phyloP scores from a whole-genome alignment of 1,140 invertebrate genomes.

The Vollenhovia emeryi region DNA sequence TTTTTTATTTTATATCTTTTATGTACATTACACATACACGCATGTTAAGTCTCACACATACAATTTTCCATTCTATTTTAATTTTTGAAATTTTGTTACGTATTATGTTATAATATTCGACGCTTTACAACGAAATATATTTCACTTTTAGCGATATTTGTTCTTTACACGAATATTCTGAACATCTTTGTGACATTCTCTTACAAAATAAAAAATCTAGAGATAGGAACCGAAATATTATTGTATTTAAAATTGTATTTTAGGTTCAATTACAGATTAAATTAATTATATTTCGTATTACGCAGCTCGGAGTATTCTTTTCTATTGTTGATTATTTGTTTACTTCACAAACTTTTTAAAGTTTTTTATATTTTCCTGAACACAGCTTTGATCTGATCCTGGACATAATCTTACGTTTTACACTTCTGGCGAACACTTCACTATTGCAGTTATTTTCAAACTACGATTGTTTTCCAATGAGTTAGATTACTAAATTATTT shows the following conservation, averaged over 20 bases:
- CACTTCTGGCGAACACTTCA: neutral
- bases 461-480: neutral
- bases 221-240: neutral
- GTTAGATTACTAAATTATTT: neutral
- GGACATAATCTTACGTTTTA: slow-evolving; percentile 29
- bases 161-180: neutral
- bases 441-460: neutral
- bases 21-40: neutral
- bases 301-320: neutral
- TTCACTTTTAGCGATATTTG: neutral
- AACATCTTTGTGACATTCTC: neutral
- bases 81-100: neutral
- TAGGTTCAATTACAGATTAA: neutral
- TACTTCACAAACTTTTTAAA: neutral
- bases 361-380: neutral
- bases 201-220: neutral
- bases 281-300: neutral
- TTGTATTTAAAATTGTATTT: neutral
- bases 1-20: neutral
- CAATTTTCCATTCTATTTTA: neutral
- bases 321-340: neutral
- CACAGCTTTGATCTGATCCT: slow-evolving; percentile 70
- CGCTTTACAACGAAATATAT: neutral
- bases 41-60: neutral
- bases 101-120: neutral